Base-by-base conservation (phyloP, 1,140 invertebrate species). In the Sinonovacula constricta region DNA sequence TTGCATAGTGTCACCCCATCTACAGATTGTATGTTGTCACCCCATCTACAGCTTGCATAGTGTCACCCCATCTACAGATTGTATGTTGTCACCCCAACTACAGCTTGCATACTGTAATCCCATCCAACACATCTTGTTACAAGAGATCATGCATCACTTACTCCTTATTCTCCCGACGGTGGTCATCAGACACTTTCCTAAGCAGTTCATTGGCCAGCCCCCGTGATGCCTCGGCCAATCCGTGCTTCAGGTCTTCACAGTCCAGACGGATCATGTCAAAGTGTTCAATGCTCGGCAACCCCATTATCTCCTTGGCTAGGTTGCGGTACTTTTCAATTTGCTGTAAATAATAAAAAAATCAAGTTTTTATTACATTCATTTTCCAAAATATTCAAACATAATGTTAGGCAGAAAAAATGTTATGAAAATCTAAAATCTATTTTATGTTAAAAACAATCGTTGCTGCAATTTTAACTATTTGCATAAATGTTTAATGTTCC, bases 251-350 rank as follows among this genome's bases (percentile, higher is more conserved):
- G 71, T 91, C 90, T 68, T 91, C 90, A 82, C 89, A 90, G 62
- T 90, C 87, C 33, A 91, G 81, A 26, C 86, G 83, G n/a, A 91
- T 87, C 87, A 91, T 87, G 74, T 90, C 88, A 80, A 88, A 91
- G 66, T 90, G 87, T 72, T 91, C 86, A 53, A 89, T 89, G 67
- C 88, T 89, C 3, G 90, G 88, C 56, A 91, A 79, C 15, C 86
- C 79, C 84, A 88, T 85, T 39, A 92, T 91, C 59, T 90, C 86
- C 33, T 85, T 83, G 0, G 89, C 88, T 39, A 91, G 76, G 62
- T 85, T 81, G 60, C 87, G 83, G 63, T 86, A 91, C 63, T 88
- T 88, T 53, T 89, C 88, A 65, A 91, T 90, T 75, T 89, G 86
- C 90, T 91, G 77, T 22, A 83, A 84, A n/a, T n/a, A n/a, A n/a